Evolutionary conservation across 2,113 vertebrate genomes (phyloP), one percentile per base, ranked within the genome.

Genomic region (Caretta caretta): DNA sequence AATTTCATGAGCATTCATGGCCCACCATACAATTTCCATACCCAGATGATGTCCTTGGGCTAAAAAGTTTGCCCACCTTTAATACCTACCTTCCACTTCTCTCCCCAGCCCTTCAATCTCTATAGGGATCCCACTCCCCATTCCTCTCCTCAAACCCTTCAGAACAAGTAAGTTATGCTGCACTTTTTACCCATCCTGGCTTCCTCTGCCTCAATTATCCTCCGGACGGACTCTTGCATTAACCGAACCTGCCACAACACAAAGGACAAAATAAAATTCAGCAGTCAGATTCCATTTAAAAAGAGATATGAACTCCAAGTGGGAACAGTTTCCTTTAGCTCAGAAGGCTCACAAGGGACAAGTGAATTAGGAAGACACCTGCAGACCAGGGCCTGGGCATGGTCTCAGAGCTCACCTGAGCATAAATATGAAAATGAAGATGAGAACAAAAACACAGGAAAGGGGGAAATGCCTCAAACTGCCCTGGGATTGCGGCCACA

Each of bases 211-310:
- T 99, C 99, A 65, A 99, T 99, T 84, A 99, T 99, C 94, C 99
- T 98, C 86, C 99, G 99, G 91, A 99, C 99, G 62, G 99, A 99
- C 94, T 99, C 99, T 87, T 99, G 99, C 99, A 99, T 99, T 96
- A 99, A 97, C 95, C 99, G 98, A 56, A 99, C 98, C 99, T 99
- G 97, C 49, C 69, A 93, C 80, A 96, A 90, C 24, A 59, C 50
- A 92, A 85, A 16, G 12, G 24, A 48, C 46, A 86, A 25, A 84
- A 62, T 9, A 53, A 54, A 88, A 72, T 38, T 57, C 91, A 0
- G 0, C 76, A 81, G 16, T 35, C 89, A 93, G 65, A 88, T 78
- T 62, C 49, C 2, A 9, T 19, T 48, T n/a, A 48, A 59, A 56
- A 46, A 38, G 65, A 49, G 35, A 69, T 54, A 79, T 86, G 5